Evolutionary conservation across 2,888 invertebrate species (phyloP), one percentile per base, ranked within the genome.

Genomic region (Salticus scenicus): DNA sequence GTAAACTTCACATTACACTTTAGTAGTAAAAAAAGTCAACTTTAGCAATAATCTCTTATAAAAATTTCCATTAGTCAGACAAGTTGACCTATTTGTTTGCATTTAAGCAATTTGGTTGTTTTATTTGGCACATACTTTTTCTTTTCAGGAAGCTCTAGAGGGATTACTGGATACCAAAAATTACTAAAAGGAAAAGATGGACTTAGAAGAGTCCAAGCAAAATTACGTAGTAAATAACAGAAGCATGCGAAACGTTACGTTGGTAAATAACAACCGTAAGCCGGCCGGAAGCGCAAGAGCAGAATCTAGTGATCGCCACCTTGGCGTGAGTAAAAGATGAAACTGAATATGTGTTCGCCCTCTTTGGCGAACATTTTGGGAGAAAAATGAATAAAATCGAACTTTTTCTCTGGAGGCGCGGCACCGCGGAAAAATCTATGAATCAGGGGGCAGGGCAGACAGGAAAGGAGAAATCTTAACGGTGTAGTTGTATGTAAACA

Each of bases 271-370:
- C 73, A 77, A 67, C 72, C 72, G 69, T 72, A 77, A 72, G 72
- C 72, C 51, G 76, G 76, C 83, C 64, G 83, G 84, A 84, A 74
- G 84, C 84, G 30, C 84, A 74, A 78, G 84, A 84, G 84, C 84
- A 84, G 78, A 78, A 78, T 78, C 73, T 74, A 78, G 78, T 64
- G 63, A 78, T 78, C 84, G 84, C 84, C 84, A 84, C 72, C 76
- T 83, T 76, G 71, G 42, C 64, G 24, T 30, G 33, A 12, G 47
- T 20, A 57, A 17, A 57, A 24, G 24, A 14, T 41, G 2, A 24
- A 17, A 20, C 0, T 77, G 51, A 47, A n/a, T 31, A 4, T 8
- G 33, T 67, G 7, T 64, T 77, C 83, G 37, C 77, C 30, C 17
- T 7, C 4, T 31, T 64, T 69, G 82, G 82, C 63, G 75, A 30